These are phyloP conservation scores for Plagiodera versicolora DNA, from an alignment of 2,888 invertebrate species.

Conservation along the genomic window DNA sequence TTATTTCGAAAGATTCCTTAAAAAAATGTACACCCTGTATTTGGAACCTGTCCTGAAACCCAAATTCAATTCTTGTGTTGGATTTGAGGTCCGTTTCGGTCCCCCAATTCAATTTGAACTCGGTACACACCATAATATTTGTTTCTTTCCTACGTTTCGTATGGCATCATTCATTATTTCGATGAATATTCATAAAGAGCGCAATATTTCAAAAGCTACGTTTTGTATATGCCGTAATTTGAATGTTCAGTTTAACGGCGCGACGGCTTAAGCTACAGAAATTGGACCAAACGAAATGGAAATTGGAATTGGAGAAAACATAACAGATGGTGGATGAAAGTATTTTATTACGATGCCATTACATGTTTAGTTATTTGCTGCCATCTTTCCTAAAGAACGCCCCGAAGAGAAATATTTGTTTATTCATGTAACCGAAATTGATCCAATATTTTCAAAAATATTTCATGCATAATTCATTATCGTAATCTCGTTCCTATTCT, in stretches of 20 bases:
- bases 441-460: too few species aligned
- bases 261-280: background rate
- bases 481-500: too few species aligned
- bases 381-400: background rate
- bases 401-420: background rate
- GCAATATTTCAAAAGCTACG: background rate
- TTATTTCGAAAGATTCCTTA: too few species aligned
- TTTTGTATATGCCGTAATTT: background rate
- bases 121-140: too few species aligned
- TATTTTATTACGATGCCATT: slow-evolving; percentile 3
- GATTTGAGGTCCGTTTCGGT: too few species aligned
- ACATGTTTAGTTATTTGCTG: background rate
- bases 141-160: too few species aligned
- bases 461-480: too few species aligned
- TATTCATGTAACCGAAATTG: background rate
- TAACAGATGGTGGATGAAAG: slow-evolving; percentile 42
- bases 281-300: slow-evolving; percentile 29
- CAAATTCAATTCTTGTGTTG: too few species aligned
- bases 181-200: background rate
- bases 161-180: background rate
- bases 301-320: slow-evolving; percentile 38
- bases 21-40: background rate
- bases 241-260: background rate
- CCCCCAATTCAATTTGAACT: too few species aligned
- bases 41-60: too few species aligned